Evolutionary conservation across 2,888 invertebrate genomes (phyloP), one percentile per base, ranked within the genome.

Genomic region (Caenorhabditis sp.): DNA sequence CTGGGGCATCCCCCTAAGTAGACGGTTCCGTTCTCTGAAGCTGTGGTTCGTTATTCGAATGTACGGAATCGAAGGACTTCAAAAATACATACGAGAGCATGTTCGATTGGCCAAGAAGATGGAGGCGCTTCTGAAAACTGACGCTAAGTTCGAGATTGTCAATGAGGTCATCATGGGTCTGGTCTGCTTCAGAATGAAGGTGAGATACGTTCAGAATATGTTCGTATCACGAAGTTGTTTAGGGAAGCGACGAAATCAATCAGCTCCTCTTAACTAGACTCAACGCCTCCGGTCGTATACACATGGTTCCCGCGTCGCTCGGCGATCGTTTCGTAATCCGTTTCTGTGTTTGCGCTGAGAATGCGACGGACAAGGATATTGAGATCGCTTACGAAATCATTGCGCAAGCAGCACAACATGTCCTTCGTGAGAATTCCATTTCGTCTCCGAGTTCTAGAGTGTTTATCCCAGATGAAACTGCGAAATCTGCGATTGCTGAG

Each of bases 1-100:
- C 92, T 99, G 98, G 98, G 97, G 98, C 58, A 96, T 99, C 89
- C 96, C 98, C 5, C 93, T 99, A 69, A 97, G 97, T 92, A 94
- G 98, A 50, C 94, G 98, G 83, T 99, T 99, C 93, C 94, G 98
- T 78, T 96, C 97, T 0, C 94, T 99, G 84, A 99, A 99, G 92
- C 93, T 99, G 44, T 99, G 98, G 98, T 99, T 98, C 93, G 98
- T 98, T 85, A 94, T 99, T 89, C 94, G 98, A 83, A 95, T 95
- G 90, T 98, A 96, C 91, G 98, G 98, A 22, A 95, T 98, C 88
- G 95, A 95, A 79, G 98, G 98, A 0, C 93, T 99, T 60, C 97
- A 97, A 92, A 94, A 95, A 74, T 98, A 98, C 92, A 96, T 99
- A 83, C 94, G 98, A 82, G 95, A 95, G 88, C 92, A 92, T 76